These are phyloP conservation scores for Columba guinea DNA, from an alignment of 2,797 vertebrate genomes.

Conservation along the genomic window DNA sequence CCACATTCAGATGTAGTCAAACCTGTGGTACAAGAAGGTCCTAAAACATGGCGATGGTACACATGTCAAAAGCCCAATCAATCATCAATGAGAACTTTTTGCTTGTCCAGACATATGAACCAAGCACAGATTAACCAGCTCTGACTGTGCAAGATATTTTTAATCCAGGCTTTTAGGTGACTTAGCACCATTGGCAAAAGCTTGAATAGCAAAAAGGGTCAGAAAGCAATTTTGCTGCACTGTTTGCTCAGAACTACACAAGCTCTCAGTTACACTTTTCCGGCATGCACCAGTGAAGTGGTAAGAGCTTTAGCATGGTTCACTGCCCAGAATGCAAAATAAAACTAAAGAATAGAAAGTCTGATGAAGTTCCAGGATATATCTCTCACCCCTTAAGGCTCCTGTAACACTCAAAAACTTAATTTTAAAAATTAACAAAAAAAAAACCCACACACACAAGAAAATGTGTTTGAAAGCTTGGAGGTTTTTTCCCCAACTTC, in stretches of 20 bases:
- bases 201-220: conserved; percentile 19
- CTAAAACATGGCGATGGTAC: background rate
- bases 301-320: conserved; percentile 25
- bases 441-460: background rate
- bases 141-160: background rate
- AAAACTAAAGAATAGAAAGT: conserved; percentile 45
- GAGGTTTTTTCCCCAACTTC: background rate
- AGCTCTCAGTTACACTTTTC: conserved; percentile 43
- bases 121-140: background rate
- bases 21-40: background rate
- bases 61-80: background rate
- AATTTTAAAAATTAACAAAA: too few species aligned
- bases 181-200: background rate
- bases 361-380: background rate
- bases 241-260: conserved; percentile 23
- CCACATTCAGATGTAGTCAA: background rate
- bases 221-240: conserved; percentile 35
- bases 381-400: background rate
- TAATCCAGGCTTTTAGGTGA: conserved; percentile 27
- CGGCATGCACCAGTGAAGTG: background rate
- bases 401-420: background rate
- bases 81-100: background rate
- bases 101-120: background rate
- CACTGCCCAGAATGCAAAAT: conserved; percentile 44
- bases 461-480: background rate